Base-by-base conservation (phyloP, 1,140 invertebrate genomes). In the Drosophila lowei region DNA sequence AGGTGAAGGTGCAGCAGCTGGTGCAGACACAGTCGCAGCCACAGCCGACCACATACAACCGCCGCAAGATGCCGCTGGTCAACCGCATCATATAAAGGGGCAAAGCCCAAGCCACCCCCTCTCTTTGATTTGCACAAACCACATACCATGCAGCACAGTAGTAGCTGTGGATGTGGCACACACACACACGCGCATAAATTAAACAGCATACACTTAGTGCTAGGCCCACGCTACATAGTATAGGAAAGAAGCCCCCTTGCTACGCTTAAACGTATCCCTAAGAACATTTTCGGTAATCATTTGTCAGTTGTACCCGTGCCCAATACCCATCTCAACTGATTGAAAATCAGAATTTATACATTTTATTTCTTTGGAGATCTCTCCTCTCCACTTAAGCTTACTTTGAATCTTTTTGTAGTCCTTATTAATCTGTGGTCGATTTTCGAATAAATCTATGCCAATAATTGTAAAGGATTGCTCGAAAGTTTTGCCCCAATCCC, bases 51-150 rank as follows among this genome's bases (percentile, higher is more conserved):
- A 88, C 78, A 7, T 90, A 89, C 21, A 94, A 93, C 84, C 84
- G 93, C 57, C 91, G 93, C 58, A 94, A 94, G 86, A 93, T 93
- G 59, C 93, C 93, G 44, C 91, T 93, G 58, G 93, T 94, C 13
- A 93, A 93, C 77, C 79, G 93, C 75, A 92, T 93, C 48, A 93
- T 92, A 18, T 92, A 93, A 78, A 50, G 47, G 21, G 59, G 23
- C 60, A 56, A 30, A 52, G 49, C 38, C 38, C 56, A 28, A 46
- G 23, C 13, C 11, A 4, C 16, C 7, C 21, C 38, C 30, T 30
- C 13, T 16, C 9, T 62, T n/a, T 4, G 15, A 41, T 57, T n/a
- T 30, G 55, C 41, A 47, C 21, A 47, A 41, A 57, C 50, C 18
- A 53, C 38, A 54, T 11, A 34, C 50, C 58, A 44, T 42, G 13